Evolutionary conservation across 1,140 invertebrate genomes (phyloP).

Genomic region (Polypedilum pembai): DNA sequence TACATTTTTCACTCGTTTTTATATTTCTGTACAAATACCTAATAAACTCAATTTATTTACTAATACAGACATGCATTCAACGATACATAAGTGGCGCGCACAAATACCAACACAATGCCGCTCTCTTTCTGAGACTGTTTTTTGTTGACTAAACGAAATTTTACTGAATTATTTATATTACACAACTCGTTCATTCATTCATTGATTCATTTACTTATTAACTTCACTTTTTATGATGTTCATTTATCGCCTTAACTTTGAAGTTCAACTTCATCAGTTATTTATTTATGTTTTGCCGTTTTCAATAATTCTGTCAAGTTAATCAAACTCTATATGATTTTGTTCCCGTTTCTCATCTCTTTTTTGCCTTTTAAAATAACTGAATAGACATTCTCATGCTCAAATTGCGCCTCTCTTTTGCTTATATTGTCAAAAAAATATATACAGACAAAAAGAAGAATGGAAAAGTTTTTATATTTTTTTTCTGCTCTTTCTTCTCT

Average conservation of each 20-base stretch:
- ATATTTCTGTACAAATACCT: conserved; percentile 1
- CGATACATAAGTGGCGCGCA: conserved; percentile 15
- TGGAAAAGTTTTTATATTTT: not conserved
- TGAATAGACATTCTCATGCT: conserved; percentile 12
- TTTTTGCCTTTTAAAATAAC: conserved; percentile 6
- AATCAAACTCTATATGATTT: not conserved
- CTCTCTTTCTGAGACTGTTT: not conserved
- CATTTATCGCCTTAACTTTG: conserved; percentile 3
- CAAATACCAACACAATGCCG: not conserved
- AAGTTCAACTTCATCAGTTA: not conserved
- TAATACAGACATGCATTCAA: not conserved
- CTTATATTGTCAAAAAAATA: not conserved
- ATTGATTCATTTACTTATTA: not conserved
- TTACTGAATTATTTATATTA: conserved; percentile 15
- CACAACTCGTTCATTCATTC: conserved; percentile 16
- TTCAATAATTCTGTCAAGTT: not conserved
- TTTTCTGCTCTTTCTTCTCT: not conserved
- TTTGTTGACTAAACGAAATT: conserved; percentile 1
- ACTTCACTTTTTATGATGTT: not conserved
- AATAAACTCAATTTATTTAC: conserved; percentile 10
- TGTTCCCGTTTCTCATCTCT: conserved; percentile 9
- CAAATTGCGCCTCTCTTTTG: not conserved
- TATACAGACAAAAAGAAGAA: too few species aligned
- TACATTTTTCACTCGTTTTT: conserved; percentile 15
- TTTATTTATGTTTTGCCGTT: not conserved